These are phyloP conservation scores for Crossaster papposus DNA, from an alignment of 53 echinoderm and acorn worm genomes.

Conservation along the genomic window DNA sequence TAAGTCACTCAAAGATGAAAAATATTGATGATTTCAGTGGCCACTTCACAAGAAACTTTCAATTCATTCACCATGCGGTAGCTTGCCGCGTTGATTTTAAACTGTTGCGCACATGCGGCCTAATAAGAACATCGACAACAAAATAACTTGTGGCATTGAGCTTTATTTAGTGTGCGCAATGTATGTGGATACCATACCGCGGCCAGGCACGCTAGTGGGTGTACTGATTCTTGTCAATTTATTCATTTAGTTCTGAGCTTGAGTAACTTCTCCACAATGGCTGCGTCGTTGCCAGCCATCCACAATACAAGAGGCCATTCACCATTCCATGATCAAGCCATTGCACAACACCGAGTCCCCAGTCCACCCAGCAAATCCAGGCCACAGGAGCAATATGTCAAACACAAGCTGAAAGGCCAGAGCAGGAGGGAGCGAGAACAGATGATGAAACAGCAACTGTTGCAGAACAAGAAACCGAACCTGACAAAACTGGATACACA, in stretches of 20 bases:
- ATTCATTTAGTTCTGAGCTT: not conserved
- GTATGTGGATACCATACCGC: too few species aligned
- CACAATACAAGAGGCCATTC: conserved; percentile 78
- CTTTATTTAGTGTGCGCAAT: too few species aligned
- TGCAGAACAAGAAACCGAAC: conserved; percentile 70
- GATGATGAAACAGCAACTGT: conserved; percentile 68
- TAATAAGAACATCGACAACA: too few species aligned
- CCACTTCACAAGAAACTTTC: too few species aligned
- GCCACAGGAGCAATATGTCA: conserved; percentile 69
- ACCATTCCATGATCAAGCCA: conserved; percentile 67
- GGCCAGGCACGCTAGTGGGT: too few species aligned
- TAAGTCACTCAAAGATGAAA: too few species aligned
- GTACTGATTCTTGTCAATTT: not conserved
- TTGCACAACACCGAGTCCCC: conserved; percentile 87
- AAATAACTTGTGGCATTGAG: too few species aligned
- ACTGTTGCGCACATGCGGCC: too few species aligned
- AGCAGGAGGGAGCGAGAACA: conserved; percentile 71
- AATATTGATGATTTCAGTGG: too few species aligned
- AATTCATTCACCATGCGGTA: too few species aligned
- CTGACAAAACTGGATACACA: conserved; percentile 84
- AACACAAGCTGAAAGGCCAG: conserved; percentile 66
- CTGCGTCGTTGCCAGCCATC: conserved; percentile 92
- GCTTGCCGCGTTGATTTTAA: too few species aligned
- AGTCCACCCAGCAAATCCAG: conserved; percentile 90
- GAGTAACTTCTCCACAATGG: conserved; percentile 71